These are phyloP conservation scores for Alviniconcha strummeri DNA, from an alignment of 2,888 invertebrate genomes.

Conservation along the genomic window DNA sequence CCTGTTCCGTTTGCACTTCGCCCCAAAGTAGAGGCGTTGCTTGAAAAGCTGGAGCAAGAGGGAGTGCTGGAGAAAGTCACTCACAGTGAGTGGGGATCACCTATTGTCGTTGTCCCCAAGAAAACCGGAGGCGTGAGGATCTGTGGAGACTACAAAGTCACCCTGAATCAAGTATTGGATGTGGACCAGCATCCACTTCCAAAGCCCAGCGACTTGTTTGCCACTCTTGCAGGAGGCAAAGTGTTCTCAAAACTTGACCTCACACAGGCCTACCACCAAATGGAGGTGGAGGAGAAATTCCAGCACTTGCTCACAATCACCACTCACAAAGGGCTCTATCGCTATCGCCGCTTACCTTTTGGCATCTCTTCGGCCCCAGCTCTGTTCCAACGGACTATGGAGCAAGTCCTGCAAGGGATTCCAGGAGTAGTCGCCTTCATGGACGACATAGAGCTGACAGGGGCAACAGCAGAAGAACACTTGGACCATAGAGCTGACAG, in stretches of 20 bases:
- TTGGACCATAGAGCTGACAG: too few species aligned
- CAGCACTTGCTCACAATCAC: too few species aligned
- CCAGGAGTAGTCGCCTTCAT: conserved; percentile 12
- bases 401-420: conserved; percentile 18
- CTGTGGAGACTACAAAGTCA: background rate
- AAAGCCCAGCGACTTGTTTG: conserved; percentile 54
- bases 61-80: background rate
- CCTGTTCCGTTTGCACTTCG: too few species aligned
- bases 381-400: conserved; percentile 27
- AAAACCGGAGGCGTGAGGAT: background rate
- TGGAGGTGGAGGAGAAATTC: conserved; percentile 37
- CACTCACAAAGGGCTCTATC: too few species aligned
- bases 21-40: too few species aligned
- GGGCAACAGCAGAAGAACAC: conserved; percentile 22
- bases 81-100: background rate
- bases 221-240: conserved; percentile 42
- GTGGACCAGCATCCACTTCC: conserved; percentile 57
- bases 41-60: too few species aligned
- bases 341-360: too few species aligned
- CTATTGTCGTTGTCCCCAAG: background rate
- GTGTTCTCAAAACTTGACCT: conserved; percentile 43
- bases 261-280: conserved; percentile 34
- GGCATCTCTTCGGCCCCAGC: conserved; percentile 24
- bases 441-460: conserved; percentile 20
- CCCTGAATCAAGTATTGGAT: conserved; percentile 39